Conservation (phyloP, 2,113 vertebrate species). For the Oncorhynchus tshawytscha region DNA sequence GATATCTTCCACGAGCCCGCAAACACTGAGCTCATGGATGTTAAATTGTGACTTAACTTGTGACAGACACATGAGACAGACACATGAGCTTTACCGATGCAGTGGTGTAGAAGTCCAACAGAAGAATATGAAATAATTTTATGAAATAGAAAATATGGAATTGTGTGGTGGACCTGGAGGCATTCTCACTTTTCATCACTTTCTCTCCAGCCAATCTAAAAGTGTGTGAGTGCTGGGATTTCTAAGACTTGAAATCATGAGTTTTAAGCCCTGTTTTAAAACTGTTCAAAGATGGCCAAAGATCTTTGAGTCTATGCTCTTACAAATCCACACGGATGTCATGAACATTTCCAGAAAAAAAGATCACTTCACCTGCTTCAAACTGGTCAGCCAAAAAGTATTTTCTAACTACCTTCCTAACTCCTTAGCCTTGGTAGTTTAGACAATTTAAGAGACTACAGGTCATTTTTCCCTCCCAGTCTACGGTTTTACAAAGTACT, state of each 20-base stretch:
- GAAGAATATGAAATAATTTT: too few species aligned
- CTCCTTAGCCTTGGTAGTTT: background rate
- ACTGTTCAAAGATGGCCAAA: background rate
- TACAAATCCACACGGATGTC: background rate
- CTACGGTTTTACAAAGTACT: background rate
- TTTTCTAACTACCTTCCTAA: background rate
- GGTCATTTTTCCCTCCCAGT: background rate
- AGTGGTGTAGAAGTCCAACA: too few species aligned
- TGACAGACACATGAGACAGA: slow-evolving; percentile 9
- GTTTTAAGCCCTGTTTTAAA: background rate
- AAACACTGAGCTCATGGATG: slow-evolving; percentile 3
- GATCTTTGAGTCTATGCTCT: background rate
- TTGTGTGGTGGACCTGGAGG: too few species aligned
- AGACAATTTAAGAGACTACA: background rate
- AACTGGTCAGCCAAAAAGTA: background rate
- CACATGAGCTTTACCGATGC: slow-evolving; percentile 1
- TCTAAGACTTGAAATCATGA: background rate
- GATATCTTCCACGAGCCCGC: slow-evolving; percentile 5
- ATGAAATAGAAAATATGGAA: background rate
- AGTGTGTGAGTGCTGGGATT: too few species aligned
- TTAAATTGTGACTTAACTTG: background rate
- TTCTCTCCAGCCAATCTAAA: background rate
- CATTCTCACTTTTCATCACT: background rate
- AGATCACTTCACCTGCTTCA: background rate
- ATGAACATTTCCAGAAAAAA: background rate